Evolutionary conservation across 2,113 vertebrate species (phyloP), one percentile per base, ranked within the genome.

Genomic region (Apaloderma vittatum): DNA sequence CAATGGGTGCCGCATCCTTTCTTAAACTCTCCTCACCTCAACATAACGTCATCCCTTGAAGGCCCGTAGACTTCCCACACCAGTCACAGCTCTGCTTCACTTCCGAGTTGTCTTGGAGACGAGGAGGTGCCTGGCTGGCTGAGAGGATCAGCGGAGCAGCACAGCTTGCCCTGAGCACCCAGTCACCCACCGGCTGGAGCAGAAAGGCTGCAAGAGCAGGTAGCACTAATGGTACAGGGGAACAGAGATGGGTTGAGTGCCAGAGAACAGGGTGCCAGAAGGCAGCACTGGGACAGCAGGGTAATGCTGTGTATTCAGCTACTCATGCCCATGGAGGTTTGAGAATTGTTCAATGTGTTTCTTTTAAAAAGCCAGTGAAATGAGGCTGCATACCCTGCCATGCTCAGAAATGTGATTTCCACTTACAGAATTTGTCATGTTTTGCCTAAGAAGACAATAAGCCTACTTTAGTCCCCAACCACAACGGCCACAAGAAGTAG

Each of bases 21-120:
- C 57, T 59, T 75, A 75, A 86, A 75, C 48, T 67, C 86, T 49
- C n/a, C 55, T 82, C 74, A 67, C 22, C 71, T 68, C 54, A 88
- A 51, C 26, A 57, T 26, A 63, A 23, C 8, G 5, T 80, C 58
- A 71, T 43, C 23, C 71, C 37, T 71, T 71, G 52, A 84, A 63
- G 62, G 45, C 32, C 79, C 48, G 10, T 0, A 66, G 62, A 21
- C 26, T 72, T 63, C 71, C 40, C 71, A 62, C 72, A 82, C 29
- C 88, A 94, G 70, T 34, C n/a, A 49, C 57, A 58, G 75, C 71
- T 90, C 71, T 65, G 74, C 62, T 72, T 82, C 78, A 40, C 34
- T 70, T 78, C 37, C 29, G 62, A 94, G 86, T 32, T 83, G 66
- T 92, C 83, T 30, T 86, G 75, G 75, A 83, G 82, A 86, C 71